phyloP scores from a whole-genome alignment of 2,888 invertebrate species.

The Thecocarcelia acutangulata region DNA sequence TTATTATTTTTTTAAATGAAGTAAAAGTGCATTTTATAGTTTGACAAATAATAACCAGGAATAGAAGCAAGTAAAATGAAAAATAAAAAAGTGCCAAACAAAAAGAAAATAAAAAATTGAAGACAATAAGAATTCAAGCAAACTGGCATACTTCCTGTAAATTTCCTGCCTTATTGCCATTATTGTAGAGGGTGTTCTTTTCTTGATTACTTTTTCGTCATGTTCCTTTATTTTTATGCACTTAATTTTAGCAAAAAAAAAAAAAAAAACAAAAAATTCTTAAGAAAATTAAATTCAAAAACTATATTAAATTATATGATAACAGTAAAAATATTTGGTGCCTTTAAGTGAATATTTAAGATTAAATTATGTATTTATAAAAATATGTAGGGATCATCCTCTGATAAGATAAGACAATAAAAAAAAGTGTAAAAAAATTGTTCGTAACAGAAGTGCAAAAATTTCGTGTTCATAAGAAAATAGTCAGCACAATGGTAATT shows the following conservation, averaged over 20 bases:
- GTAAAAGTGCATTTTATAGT: slow-evolving; percentile 65
- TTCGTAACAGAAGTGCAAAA: no score
- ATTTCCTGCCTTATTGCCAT: slow-evolving; percentile 56
- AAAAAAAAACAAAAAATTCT: not conserved
- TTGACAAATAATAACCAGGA: slow-evolving; percentile 55
- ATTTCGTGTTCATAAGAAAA: no score
- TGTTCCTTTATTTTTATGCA: slow-evolving; percentile 34
- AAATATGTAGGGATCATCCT: no score
- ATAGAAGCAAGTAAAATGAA: slow-evolving; percentile 12
- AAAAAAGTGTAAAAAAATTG: no score
- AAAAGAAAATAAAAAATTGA: no score
- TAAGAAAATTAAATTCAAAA: slow-evolving; percentile 11
- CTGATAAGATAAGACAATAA: no score
- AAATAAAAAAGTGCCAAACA: not conserved
- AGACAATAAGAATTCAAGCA: slow-evolving; percentile 48
- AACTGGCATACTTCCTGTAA: slow-evolving; percentile 71
- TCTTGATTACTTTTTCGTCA: slow-evolving; percentile 21
- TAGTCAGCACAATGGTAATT: no score
- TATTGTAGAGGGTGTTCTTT: slow-evolving; percentile 43
- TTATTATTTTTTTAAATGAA: slow-evolving; percentile 36
- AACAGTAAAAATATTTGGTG: no score
- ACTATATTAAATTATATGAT: not conserved
- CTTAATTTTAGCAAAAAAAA: slow-evolving; percentile 4
- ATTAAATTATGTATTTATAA: no score
- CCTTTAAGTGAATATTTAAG: no score